Percentiles rank a stretch among this genome's conserved stretches.
phyloP scores from a whole-genome alignment of 2,888 invertebrate species.

The Noctua janthina region DNA sequence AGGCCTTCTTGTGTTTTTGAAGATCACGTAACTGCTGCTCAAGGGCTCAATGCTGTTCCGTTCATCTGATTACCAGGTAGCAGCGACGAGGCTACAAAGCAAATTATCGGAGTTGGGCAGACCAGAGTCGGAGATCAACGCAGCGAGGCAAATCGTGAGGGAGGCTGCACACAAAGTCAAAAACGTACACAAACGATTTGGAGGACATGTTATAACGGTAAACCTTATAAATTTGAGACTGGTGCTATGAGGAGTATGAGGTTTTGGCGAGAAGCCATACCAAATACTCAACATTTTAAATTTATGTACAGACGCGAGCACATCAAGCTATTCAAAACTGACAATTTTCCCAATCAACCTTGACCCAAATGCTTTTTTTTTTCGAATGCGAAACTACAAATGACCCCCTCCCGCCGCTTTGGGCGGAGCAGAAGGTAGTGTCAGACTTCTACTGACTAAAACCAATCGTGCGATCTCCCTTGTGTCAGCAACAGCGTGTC shows the following conservation, averaged over 20 bases:
- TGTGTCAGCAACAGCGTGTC: no score
- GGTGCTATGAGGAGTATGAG: neutral
- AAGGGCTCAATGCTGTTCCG: neutral
- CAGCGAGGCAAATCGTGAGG: constrained; percentile 84
- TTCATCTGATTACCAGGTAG: constrained; percentile 74
- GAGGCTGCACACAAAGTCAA: constrained; percentile 87
- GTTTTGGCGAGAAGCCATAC: neutral
- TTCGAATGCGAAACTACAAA: no score
- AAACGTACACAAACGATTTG: constrained; percentile 85
- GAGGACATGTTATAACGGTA: constrained; percentile 83
- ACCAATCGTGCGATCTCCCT: no score
- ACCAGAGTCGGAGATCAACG: constrained; percentile 85
- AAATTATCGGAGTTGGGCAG: constrained; percentile 86
- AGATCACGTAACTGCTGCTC: neutral
- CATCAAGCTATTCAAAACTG: no score
- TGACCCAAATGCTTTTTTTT: no score
- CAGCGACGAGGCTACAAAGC: constrained; percentile 84
- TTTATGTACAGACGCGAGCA: neutral
- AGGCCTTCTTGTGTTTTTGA: neutral
- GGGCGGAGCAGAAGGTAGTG: no score
- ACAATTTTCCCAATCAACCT: no score
- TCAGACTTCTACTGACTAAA: no score
- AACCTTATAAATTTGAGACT: neutral
- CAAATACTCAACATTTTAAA: neutral
- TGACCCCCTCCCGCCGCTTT: no score